phyloP scores from a whole-genome alignment of 2,888 invertebrate species.

The Drosophila flavopinicola region DNA sequence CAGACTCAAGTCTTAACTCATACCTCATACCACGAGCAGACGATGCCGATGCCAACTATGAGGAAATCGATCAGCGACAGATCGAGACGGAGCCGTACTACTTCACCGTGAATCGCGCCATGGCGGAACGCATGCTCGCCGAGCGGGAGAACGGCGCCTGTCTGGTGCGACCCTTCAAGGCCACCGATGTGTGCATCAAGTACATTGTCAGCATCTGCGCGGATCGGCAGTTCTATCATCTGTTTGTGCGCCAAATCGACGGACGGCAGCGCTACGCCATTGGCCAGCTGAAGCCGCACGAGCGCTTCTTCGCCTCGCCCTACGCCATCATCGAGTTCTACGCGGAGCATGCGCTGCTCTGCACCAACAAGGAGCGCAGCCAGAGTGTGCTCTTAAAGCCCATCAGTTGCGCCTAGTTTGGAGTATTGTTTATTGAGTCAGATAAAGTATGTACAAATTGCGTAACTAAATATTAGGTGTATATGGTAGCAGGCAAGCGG shows the following conservation, averaged over 20 bases:
- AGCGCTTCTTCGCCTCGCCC: constrained; percentile 80
- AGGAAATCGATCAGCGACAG: constrained; percentile 76
- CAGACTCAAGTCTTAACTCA: too few species aligned
- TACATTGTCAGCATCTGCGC: constrained; percentile 83
- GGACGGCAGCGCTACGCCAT: constrained; percentile 78
- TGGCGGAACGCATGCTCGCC: constrained; percentile 80
- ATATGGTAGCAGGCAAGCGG: neutral
- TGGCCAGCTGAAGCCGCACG: constrained; percentile 81
- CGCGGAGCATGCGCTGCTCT: constrained; percentile 77
- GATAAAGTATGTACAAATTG: constrained; percentile 66
- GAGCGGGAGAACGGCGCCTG: constrained; percentile 82
- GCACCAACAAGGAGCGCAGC: constrained; percentile 81
- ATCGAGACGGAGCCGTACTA: constrained; percentile 83
- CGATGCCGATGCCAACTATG: constrained; percentile 78
- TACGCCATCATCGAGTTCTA: constrained; percentile 83
- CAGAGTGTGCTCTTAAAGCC: constrained; percentile 78
- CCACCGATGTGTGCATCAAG: constrained; percentile 80
- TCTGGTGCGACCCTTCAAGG: constrained; percentile 83
- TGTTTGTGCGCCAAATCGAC: constrained; percentile 81
- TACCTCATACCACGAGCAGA: too few species aligned
- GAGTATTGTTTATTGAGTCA: constrained; percentile 56
- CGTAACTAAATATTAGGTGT: constrained; percentile 27
- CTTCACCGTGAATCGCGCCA: constrained; percentile 80
- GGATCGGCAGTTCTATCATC: constrained; percentile 80
- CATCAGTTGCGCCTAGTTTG: constrained; percentile 69